Conservation (phyloP, 64 coral and sea anemone genomes). For the Montipora cactus region DNA sequence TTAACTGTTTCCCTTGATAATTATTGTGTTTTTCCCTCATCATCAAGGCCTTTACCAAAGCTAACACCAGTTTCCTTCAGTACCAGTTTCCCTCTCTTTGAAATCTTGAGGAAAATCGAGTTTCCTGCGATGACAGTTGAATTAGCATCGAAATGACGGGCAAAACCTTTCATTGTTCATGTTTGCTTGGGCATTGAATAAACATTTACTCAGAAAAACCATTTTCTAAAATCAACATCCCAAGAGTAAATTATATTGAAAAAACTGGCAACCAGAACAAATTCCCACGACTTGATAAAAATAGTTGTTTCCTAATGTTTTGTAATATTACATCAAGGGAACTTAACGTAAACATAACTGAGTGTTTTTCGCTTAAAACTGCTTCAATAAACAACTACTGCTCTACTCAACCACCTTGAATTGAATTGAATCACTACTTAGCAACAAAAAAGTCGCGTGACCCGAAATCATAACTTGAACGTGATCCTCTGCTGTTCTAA, state of each 20-base stretch:
- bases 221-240: neutral
- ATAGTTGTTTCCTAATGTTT: neutral
- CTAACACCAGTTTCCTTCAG: no score
- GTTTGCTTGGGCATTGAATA: conserved; percentile 24
- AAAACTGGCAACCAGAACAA: neutral
- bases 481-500: neutral
- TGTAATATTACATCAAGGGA: neutral
- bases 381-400: neutral
- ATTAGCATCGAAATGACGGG: neutral
- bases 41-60: no score
- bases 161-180: neutral
- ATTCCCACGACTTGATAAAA: conserved; percentile 7
- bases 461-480: neutral
- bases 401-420: neutral
- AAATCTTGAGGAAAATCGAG: neutral
- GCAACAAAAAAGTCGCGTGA: neutral
- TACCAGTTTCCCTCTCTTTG: no score
- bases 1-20: no score
- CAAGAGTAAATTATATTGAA: neutral
- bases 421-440: neutral
- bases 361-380: neutral
- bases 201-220: conserved; percentile 30
- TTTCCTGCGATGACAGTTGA: neutral
- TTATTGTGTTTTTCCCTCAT: no score
- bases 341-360: neutral